These are phyloP conservation scores for Ancistrus triradiatus DNA, from an alignment of 2,113 vertebrate species.

Conservation along the genomic window DNA sequence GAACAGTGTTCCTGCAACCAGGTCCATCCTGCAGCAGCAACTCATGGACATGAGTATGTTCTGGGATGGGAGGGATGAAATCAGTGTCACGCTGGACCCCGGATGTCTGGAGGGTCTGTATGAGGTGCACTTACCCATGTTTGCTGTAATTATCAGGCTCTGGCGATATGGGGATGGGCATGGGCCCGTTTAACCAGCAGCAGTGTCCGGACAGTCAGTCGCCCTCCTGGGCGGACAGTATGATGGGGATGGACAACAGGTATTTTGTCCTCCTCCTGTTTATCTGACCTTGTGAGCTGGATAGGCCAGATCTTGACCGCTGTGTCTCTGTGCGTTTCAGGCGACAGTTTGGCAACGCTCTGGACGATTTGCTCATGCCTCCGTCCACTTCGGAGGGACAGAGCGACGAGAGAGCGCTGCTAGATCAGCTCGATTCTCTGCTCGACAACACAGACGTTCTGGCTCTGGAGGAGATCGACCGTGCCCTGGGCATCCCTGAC, in stretches of 20 bases:
- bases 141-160: slow-evolving; percentile 67
- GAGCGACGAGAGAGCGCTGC: slow-evolving; percentile 84
- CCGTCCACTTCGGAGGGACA: slow-evolving; percentile 81
- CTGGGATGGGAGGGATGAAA: neutral
- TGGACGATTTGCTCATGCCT: slow-evolving; percentile 87
- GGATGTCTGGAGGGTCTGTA: no score
- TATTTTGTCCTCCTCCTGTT: neutral
- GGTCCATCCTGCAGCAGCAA: slow-evolving; percentile 81
- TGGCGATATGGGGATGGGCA: slow-evolving; percentile 76
- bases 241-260: slow-evolving; percentile 70
- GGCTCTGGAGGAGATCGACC: slow-evolving; percentile 90
- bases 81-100: no score
- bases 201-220: slow-evolving; percentile 71
- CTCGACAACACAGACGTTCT: slow-evolving; percentile 89
- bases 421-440: slow-evolving; percentile 92
- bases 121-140: neutral
- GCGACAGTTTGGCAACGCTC: slow-evolving; percentile 76
- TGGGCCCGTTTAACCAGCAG: slow-evolving; percentile 78
- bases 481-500: slow-evolving; percentile 93
- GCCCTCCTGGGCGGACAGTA: slow-evolving; percentile 81
- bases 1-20: slow-evolving; percentile 69
- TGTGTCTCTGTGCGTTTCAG: slow-evolving; percentile 55
- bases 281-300: no score
- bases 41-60: slow-evolving; percentile 82
- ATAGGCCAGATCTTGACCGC: neutral